These are phyloP conservation scores for Patiria pectinifera DNA, from an alignment of 53 echinoderm and acorn worm species.

Conservation along the genomic window DNA sequence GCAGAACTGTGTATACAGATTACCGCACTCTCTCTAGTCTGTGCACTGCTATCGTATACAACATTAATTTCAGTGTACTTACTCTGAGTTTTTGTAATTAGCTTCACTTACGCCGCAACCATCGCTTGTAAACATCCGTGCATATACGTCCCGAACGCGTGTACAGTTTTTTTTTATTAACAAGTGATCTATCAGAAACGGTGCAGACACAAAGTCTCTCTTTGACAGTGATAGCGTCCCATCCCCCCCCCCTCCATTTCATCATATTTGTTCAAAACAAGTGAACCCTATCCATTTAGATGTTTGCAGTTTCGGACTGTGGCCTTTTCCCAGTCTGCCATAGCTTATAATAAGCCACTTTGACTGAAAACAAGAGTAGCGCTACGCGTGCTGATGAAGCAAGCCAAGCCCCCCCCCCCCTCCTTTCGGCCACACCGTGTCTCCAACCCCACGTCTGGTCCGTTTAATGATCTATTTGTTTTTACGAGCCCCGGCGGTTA, in stretches of 20 bases:
- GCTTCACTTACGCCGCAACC: background rate
- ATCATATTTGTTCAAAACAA: slow-evolving; percentile 13
- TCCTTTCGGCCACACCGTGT: background rate
- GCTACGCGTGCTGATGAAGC: slow-evolving; percentile 23
- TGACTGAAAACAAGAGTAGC: slow-evolving; percentile 1
- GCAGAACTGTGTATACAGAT: slow-evolving; percentile 6
- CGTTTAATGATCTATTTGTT: slow-evolving; percentile 41
- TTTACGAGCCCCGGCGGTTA: slow-evolving; percentile 2
- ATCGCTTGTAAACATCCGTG: slow-evolving; percentile 7
- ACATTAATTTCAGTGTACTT: slow-evolving; percentile 1
- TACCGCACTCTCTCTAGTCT: background rate
- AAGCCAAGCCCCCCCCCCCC: background rate
- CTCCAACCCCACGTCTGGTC: slow-evolving; percentile 22
- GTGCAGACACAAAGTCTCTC: slow-evolving; percentile 26
- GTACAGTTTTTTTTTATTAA: background rate
- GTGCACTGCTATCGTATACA: background rate
- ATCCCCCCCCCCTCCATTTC: background rate
- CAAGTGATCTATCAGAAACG: slow-evolving; percentile 36
- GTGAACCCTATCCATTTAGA: background rate
- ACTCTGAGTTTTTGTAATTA: background rate
- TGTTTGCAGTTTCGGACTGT: background rate
- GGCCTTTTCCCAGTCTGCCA: background rate
- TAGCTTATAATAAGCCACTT: background rate
- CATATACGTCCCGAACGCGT: background rate
- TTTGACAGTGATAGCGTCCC: background rate